Evolutionary conservation across 2,797 vertebrate species (phyloP).

Genomic region (Danio jaintianensis): DNA sequence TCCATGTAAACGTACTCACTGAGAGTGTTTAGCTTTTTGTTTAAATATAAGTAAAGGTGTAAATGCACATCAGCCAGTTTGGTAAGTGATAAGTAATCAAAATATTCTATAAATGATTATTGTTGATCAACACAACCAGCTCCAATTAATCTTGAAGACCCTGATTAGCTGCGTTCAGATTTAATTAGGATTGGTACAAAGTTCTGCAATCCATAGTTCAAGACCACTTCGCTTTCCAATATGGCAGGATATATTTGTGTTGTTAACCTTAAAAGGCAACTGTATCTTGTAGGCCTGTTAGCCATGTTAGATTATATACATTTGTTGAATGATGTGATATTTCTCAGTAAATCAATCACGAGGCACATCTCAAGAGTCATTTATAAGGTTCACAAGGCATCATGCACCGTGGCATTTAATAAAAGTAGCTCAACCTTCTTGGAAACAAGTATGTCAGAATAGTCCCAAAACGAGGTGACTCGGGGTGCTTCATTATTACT

Average conservation of each 20-base stretch:
- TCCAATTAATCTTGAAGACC: no score
- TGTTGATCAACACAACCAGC: no score
- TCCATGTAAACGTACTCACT: no score
- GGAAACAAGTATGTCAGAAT: not conserved
- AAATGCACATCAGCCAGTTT: no score
- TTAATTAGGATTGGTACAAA: no score
- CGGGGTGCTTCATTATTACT: conserved; percentile 1
- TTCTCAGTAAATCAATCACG: not conserved
- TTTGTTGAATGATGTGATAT: not conserved
- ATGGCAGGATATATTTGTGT: not conserved
- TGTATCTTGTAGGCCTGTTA: not conserved
- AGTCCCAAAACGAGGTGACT: not conserved
- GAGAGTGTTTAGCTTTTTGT: no score
- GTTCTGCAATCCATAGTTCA: no score
- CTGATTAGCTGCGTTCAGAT: no score
- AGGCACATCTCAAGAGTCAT: not conserved
- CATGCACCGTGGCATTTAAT: not conserved
- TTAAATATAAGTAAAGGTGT: no score
- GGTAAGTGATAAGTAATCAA: no score
- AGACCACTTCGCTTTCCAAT: not conserved
- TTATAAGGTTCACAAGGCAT: not conserved
- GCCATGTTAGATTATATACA: not conserved
- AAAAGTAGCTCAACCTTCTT: not conserved
- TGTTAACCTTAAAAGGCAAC: not conserved
- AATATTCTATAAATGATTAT: no score